phyloP scores from a whole-genome alignment of 2,888 invertebrate species.

The Synanthedon andrenaeformis region DNA sequence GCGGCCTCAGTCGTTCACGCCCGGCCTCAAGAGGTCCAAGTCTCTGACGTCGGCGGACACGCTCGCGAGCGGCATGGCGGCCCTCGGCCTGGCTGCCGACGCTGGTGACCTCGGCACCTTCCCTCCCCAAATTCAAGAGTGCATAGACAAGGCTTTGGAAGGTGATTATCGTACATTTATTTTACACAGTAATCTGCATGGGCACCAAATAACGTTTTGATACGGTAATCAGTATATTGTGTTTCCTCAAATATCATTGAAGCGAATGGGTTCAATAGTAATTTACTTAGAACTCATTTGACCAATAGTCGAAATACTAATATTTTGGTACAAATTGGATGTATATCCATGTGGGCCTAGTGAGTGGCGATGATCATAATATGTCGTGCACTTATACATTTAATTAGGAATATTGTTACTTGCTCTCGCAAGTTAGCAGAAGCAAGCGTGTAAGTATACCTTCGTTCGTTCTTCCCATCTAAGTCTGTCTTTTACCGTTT shows the following conservation, averaged over 20 bases:
- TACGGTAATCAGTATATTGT: conserved; percentile 2
- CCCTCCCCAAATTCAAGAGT: conserved; percentile 77
- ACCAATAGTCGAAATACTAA: no score
- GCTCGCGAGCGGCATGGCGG: conserved; percentile 74
- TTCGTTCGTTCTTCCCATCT: no score
- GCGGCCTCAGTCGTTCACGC: conserved; percentile 51
- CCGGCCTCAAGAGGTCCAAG: conserved; percentile 82
- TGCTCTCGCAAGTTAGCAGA: no score
- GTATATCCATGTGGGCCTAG: no score
- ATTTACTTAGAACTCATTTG: no score
- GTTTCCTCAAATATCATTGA: conserved; percentile 4
- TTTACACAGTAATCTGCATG: background rate
- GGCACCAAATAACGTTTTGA: background rate
- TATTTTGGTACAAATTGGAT: no score
- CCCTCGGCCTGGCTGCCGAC: conserved; percentile 77
- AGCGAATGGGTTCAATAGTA: no score
- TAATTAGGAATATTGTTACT: no score
- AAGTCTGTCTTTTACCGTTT: no score
- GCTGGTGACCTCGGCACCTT: conserved; percentile 83
- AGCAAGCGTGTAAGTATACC: no score
- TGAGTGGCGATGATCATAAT: no score
- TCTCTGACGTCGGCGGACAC: conserved; percentile 84
- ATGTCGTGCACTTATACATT: no score
- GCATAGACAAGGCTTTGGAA: conserved; percentile 81
- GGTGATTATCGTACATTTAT: conserved; percentile 37